These are phyloP conservation scores for Tragelaphus imberbis DNA, from an alignment of 2,113 vertebrate genomes.

Conservation along the genomic window DNA sequence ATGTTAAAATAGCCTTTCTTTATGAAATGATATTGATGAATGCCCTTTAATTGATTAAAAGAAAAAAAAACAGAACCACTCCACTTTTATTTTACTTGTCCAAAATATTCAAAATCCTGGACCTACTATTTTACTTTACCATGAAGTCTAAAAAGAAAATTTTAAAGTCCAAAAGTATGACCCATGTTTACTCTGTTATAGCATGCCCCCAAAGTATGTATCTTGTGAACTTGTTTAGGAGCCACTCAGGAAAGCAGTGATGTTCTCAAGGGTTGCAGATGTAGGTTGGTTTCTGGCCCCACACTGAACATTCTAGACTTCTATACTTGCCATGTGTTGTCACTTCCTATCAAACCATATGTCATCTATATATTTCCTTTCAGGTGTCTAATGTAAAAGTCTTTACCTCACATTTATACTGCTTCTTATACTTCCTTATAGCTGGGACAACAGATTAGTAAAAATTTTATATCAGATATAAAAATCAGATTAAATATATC, in stretches of 20 bases:
- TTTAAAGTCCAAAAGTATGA: not conserved
- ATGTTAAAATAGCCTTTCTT: not conserved
- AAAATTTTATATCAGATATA: not conserved
- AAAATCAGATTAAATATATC: not conserved
- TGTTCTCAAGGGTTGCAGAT: not conserved
- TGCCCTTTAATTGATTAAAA: not conserved
- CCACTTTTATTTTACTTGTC: not conserved
- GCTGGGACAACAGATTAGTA: not conserved
- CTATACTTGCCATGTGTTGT: not conserved
- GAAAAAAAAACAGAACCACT: not conserved
- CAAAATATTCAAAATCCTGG: not conserved
- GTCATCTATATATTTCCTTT: not conserved
- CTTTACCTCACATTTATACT: not conserved
- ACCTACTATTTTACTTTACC: not conserved
- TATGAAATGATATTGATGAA: constrained; percentile 29
- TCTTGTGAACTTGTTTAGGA: not conserved
- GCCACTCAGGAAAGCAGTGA: not conserved
- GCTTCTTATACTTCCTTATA: not conserved
- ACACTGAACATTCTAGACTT: not conserved
- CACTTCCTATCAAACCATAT: not conserved
- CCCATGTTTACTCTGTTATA: not conserved
- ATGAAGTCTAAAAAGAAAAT: not conserved
- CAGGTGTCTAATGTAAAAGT: not conserved
- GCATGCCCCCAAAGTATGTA: not conserved
- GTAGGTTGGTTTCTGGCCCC: not conserved